These are phyloP conservation scores for Sinhomidia bicolor DNA, from an alignment of 2,888 invertebrate species.

Conservation along the genomic window DNA sequence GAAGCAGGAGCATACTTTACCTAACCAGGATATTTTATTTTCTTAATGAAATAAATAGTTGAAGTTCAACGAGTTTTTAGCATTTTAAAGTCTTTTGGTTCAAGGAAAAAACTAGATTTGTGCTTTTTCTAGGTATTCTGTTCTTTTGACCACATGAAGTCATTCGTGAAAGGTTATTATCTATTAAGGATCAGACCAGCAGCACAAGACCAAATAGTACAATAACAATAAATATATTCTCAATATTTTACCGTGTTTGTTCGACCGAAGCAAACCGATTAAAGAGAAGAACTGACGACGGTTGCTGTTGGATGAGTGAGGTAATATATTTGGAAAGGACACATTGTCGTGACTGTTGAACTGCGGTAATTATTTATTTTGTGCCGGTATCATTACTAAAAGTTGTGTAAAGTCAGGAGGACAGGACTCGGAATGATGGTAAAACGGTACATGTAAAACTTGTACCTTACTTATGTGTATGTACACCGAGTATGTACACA, in stretches of 20 bases:
- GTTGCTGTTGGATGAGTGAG: not conserved
- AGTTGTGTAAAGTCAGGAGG: not conserved
- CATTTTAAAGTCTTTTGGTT: slow-evolving; percentile 5
- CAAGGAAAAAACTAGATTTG: slow-evolving; percentile 20
- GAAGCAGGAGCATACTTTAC: slow-evolving; percentile 21
- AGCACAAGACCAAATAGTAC: not conserved
- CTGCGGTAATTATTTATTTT: slow-evolving; percentile 37
- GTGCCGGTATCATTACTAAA: slow-evolving; percentile 38
- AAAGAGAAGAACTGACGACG: not conserved
- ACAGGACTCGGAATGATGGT: too few relatives aligned
- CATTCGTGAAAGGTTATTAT: not conserved
- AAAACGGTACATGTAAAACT: too few relatives aligned
- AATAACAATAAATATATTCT: too few relatives aligned
- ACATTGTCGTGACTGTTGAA: slow-evolving; percentile 26
- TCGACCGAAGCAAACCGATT: not conserved
- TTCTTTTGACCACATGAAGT: too few relatives aligned
- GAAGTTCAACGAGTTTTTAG: slow-evolving; percentile 29
- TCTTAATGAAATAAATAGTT: slow-evolving; percentile 11
- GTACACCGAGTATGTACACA: too few relatives aligned
- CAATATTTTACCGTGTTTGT: not conserved
- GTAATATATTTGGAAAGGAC: slow-evolving; percentile 38
- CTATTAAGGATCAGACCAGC: too few relatives aligned
- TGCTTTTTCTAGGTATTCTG: not conserved
- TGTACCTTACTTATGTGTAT: too few relatives aligned
- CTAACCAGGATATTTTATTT: slow-evolving; percentile 23